phyloP scores from a whole-genome alignment of 2,797 vertebrate species.

The Phylloscopus collybita region DNA sequence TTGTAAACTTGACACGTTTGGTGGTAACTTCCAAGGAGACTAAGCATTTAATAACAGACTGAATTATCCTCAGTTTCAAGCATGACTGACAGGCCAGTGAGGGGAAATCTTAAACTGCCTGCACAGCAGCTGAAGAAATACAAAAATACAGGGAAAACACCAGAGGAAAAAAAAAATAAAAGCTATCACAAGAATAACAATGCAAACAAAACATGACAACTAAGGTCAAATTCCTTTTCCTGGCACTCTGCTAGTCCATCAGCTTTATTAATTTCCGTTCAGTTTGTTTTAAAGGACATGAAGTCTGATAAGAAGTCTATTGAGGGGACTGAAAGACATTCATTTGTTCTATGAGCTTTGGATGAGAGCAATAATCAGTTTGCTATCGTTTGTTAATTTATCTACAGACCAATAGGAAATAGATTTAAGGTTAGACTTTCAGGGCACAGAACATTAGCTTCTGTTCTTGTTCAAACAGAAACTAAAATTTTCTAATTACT shows the following conservation, averaged over 20 bases:
- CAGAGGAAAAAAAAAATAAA: background rate
- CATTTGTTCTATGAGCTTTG: background rate
- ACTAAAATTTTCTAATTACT: background rate
- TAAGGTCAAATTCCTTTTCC: constrained; percentile 7
- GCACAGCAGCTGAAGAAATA: background rate
- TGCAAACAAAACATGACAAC: background rate
- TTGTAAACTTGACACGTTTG: background rate
- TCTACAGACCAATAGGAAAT: background rate
- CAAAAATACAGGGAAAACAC: background rate
- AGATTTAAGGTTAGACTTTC: background rate
- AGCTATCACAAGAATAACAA: background rate
- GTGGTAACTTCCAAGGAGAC: background rate
- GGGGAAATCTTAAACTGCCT: background rate
- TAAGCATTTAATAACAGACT: background rate
- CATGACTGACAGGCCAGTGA: background rate
- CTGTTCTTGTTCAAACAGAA: background rate
- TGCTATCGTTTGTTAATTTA: constrained; percentile 4
- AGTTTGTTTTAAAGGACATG: constrained; percentile 19
- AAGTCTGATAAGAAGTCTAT: background rate
- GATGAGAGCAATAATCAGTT: background rate
- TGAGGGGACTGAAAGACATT: background rate
- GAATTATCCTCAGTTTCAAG: background rate
- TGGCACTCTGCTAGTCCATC: background rate
- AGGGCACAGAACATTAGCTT: background rate
- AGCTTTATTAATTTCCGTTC: constrained; percentile 26